A percentile compares a stretch with the other conserved stretches of the same genome.
phyloP scores from a whole-genome alignment of 2,888 invertebrate species.

The Epinotia bilunana region DNA sequence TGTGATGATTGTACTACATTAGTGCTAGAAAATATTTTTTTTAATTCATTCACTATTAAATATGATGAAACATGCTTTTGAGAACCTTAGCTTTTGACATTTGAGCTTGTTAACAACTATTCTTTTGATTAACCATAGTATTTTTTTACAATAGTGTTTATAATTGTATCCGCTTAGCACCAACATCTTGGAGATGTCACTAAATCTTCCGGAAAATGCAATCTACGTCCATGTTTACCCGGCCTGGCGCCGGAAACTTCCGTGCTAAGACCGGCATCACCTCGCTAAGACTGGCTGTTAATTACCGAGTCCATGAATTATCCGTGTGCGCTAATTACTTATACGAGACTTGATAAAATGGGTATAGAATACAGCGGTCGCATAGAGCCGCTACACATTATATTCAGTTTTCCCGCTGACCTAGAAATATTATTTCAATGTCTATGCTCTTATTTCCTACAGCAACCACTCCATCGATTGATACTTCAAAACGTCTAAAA shows the following conservation, averaged over 20 bases:
- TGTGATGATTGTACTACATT: no score
- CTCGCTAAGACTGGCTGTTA: conserved; percentile 19
- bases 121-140: not conserved
- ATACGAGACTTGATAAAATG: not conserved
- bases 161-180: not conserved
- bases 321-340: conserved; percentile 6
- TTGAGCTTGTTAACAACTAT: no score
- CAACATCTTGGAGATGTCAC: no score
- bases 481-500: no score
- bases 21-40: no score
- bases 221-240: not conserved
- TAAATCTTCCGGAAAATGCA: not conserved
- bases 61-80: no score
- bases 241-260: not conserved
- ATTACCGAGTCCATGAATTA: conserved; percentile 28
- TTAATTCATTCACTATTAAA: no score
- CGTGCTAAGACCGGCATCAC: conserved; percentile 24
- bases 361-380: not conserved
- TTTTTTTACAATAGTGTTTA: not conserved
- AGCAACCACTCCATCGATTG: no score
- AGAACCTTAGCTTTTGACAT: no score
- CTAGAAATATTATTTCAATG: no score
- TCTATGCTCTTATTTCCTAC: no score
- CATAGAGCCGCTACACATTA: not conserved
- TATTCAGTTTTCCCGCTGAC: no score